phyloP scores from a whole-genome alignment of 2,113 vertebrate species.

The Psittacula cyanocephala region DNA sequence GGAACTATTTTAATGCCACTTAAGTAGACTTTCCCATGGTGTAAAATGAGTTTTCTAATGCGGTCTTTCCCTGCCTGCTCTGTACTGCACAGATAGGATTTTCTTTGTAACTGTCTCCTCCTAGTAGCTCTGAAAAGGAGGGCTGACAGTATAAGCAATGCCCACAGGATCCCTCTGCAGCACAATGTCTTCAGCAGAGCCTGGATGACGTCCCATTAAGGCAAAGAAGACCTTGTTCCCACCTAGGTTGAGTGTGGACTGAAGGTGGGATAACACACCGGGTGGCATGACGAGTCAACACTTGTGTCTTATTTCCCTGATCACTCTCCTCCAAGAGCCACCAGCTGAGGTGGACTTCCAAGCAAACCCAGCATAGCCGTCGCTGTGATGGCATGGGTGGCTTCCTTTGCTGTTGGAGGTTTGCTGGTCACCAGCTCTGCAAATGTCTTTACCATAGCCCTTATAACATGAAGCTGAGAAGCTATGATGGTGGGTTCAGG shows the following conservation, averaged over 20 bases:
- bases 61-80: background rate
- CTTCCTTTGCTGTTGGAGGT: background rate
- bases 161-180: background rate
- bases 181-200: background rate
- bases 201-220: background rate
- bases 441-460: background rate
- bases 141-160: background rate
- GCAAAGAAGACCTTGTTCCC: background rate
- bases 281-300: rapidly evolving
- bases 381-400: rapidly evolving
- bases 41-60: background rate
- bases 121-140: background rate
- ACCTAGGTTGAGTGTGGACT: background rate
- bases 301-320: background rate
- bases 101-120: background rate
- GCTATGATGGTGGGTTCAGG: too few species aligned
- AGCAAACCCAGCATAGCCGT: background rate
- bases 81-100: background rate
- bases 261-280: background rate
- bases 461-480: background rate
- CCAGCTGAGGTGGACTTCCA: background rate
- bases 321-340: background rate
- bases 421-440: background rate
- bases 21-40: background rate
- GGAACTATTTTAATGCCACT: background rate